Evolutionary conservation across 1,140 invertebrate genomes (phyloP).

Genomic region (Apis mellifera): DNA sequence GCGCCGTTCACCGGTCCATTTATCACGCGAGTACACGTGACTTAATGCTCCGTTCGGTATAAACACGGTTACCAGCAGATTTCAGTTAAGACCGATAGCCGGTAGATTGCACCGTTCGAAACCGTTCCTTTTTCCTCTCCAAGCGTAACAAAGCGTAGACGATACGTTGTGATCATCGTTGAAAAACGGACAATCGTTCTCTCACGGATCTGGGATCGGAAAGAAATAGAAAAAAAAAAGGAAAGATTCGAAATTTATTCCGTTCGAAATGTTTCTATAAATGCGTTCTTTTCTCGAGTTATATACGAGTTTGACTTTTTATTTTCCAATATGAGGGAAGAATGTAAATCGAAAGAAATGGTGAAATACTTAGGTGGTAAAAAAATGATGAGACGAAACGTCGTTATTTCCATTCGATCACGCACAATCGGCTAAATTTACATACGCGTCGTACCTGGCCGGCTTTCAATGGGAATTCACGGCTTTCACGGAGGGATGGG

Average conservation of each 20-base stretch:
- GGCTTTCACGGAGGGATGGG: neutral
- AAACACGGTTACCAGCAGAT: neutral
- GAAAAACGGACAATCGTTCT: too few relatives aligned
- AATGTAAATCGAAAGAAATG: too few relatives aligned
- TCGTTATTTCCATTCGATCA: constrained; percentile 21
- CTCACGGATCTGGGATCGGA: too few relatives aligned
- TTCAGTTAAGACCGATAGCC: constrained; percentile 14
- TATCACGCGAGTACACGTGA: constrained; percentile 20
- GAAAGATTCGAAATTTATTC: too few relatives aligned
- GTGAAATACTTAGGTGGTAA: too few relatives aligned
- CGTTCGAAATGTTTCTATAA: too few relatives aligned
- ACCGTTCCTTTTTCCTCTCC: neutral
- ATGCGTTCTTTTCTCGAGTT: too few relatives aligned
- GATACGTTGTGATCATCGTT: too few relatives aligned
- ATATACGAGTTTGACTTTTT: too few relatives aligned
- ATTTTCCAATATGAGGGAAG: too few relatives aligned
- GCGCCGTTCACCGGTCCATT: constrained; percentile 18
- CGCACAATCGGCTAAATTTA: neutral
- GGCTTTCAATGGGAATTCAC: neutral
- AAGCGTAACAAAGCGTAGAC: neutral
- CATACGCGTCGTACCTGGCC: neutral
- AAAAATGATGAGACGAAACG: neutral
- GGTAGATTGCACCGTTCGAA: neutral
- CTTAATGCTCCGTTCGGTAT: constrained; percentile 23
- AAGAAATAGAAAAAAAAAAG: too few relatives aligned